A percentile compares a stretch with the other conserved stretches of the same genome.
Evolutionary conservation across 2,888 invertebrate genomes (phyloP).

Genomic region (Ochropleura leucogaster): DNA sequence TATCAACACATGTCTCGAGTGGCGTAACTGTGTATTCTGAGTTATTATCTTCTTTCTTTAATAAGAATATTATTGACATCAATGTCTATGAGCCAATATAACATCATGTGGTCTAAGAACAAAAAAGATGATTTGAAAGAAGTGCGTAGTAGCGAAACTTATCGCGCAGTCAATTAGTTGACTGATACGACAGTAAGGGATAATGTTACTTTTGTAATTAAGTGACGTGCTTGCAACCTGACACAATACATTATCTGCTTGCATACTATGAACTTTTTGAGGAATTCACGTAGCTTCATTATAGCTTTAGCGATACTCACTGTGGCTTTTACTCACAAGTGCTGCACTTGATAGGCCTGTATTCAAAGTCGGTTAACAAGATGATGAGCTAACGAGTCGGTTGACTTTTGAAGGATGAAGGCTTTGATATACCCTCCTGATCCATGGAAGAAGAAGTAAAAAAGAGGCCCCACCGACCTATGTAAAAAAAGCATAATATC

Average conservation of each 20-base stretch:
- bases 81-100: background rate
- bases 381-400: background rate
- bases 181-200: conserved; percentile 8
- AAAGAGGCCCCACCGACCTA: background rate
- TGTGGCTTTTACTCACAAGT: background rate
- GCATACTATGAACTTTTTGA: background rate
- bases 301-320: background rate
- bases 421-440: conserved; percentile 15
- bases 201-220: conserved; percentile 12
- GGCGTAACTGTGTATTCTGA: conserved; percentile 11
- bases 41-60: conserved; percentile 22
- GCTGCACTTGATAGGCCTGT: background rate
- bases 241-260: background rate
- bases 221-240: background rate
- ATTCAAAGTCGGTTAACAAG: background rate
- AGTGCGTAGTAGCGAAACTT: conserved; percentile 1
- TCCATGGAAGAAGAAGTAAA: background rate
- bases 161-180: conserved; percentile 27
- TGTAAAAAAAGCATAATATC: conserved; percentile 7
- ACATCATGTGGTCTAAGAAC: background rate
- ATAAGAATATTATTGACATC: conserved; percentile 7
- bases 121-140: conserved; percentile 6
- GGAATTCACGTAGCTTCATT: background rate
- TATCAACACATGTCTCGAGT: conserved; percentile 28
- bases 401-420: background rate